Base-by-base conservation (phyloP, 2,113 vertebrate genomes). In the Oophaga pumilio region DNA sequence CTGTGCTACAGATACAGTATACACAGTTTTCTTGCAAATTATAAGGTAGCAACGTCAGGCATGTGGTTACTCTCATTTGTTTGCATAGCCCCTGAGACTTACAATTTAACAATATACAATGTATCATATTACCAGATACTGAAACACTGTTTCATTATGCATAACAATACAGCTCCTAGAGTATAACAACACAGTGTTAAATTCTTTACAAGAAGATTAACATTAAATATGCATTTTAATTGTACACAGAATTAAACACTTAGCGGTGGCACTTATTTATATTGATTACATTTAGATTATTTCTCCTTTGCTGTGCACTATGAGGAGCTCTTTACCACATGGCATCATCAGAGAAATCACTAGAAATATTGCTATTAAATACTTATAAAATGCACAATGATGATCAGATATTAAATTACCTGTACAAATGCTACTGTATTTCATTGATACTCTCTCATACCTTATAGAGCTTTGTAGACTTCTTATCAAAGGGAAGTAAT, bases 141-240 rank as follows among this genome's bases (percentile, higher is more conserved):
- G 69, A 73, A 43, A 33, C 15, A 50, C 33, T 74, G 18, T 74
- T 74, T 74, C 71, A 74, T 74, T 74, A 74, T 74, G 71, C 71
- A 50, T 49, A 74, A 74, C 71, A 74, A 74, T 74, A 10, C 71
- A 43, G 71, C 18, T 74, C 71, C 20, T 4, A 10, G 71, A 74
- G 71, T 50, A 50, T 49, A 43, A 43, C 69, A 73, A 49, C 69
- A 18, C 66, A 26, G 69, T 49, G 14, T 73, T 73, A 69, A 69
- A 69, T n/a, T 69, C 66, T 69, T 69, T 12, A 69, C 12, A 69
- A 12, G 18, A 28, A 69, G 66, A 69, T 69, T 69, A 74, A 74
- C 71, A 74, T 74, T 74, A 74, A 74, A 74, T 74, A 74, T 74
- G 22, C 71, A 74, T 74, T 74, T 74, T 74, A 74, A 74, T 74